Base-by-base conservation (phyloP, 2,888 invertebrate species). In the Amphipyra tragopoginis region DNA sequence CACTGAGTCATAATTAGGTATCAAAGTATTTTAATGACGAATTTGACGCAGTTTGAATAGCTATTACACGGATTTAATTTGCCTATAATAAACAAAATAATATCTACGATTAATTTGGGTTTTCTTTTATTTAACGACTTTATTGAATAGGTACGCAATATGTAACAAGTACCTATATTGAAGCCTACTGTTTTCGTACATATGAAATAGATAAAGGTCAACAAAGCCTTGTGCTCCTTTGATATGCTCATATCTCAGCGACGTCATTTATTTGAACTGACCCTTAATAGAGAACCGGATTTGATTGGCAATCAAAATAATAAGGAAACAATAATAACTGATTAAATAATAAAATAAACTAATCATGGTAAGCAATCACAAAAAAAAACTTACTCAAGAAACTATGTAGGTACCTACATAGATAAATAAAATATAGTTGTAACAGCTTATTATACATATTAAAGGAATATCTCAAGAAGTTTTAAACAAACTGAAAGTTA, bases 171-270 rank as follows among this genome's bases (percentile, higher is more conserved):
- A 33, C 3, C 21, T 33, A n/a, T n/a, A n/a, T n/a, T 33, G 5
- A 33, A 6, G 33, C 33, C 7, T 33, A 33, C 9, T 2, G 11
- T 5, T 38, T n/a, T n/a, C n/a, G n/a, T 3, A 38, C n/a, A 38
- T 38, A 15, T 57, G 36, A 51, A 51, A 38, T 34, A 34, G 21
- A n/a, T 55, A 62, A 72, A 75, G 54, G 68, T 72, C 65, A 68
- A 45, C 5, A 26, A 45, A 50, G 15, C 65, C 56, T 62, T 62
- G 48, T 57, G 36, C 14, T 42, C 49, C 36, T 43, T 47, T 52
- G 40, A 68, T 42, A 40, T 48, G 36, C 63, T 61, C 26, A 60
- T 51, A 34, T 33, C 29, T 13, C 36, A 50, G 33, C 36, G 10
- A 29, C 42, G 55, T 44, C 11, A 55, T 39, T 39, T 14, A 51